phyloP scores from a whole-genome alignment of 2,888 invertebrate species.

The Apoderus coryli region DNA sequence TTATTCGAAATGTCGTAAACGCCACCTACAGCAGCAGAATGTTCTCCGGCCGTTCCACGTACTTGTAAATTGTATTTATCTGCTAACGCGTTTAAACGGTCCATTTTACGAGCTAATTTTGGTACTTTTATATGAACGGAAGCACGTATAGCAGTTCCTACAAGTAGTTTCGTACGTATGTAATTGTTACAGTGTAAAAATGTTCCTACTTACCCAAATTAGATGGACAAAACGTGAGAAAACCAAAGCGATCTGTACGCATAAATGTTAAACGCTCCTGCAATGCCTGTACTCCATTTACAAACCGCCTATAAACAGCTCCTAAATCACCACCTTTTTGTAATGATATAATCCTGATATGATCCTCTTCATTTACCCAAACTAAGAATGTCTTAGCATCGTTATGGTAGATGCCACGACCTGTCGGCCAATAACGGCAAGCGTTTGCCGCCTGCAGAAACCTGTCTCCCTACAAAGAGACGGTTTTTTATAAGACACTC shows the following conservation, averaged over 20 bases:
- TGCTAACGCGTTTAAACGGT: slow-evolving; percentile 42
- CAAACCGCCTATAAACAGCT: slow-evolving; percentile 45
- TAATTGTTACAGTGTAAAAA: background rate
- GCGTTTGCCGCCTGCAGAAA: slow-evolving; percentile 50
- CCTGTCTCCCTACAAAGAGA: background rate
- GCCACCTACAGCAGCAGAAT: slow-evolving; percentile 43
- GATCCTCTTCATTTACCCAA: slow-evolving; percentile 97
- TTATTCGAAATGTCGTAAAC: slow-evolving; percentile 52
- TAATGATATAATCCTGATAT: slow-evolving; percentile 93
- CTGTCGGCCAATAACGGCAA: slow-evolving; percentile 87
- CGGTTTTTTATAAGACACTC: background rate
- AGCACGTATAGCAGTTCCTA: slow-evolving; percentile 54
- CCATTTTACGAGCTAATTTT: slow-evolving; percentile 36
- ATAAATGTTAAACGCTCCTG: slow-evolving; percentile 40
- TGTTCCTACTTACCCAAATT: slow-evolving; percentile 45
- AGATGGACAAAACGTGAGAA: slow-evolving; percentile 57
- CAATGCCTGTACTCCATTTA: slow-evolving; percentile 36
- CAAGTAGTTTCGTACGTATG: slow-evolving; percentile 9
- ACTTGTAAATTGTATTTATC: slow-evolving; percentile 43
- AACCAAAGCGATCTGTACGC: slow-evolving; percentile 45
- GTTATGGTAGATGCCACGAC: slow-evolving; percentile 91
- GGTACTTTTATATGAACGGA: slow-evolving; percentile 56
- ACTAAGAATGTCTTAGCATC: slow-evolving; percentile 89
- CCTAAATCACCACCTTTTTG: slow-evolving; percentile 86
- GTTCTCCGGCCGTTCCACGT: slow-evolving; percentile 44